phyloP scores from a whole-genome alignment of 2,113 vertebrate genomes.

The Dipodomys ordii region DNA sequence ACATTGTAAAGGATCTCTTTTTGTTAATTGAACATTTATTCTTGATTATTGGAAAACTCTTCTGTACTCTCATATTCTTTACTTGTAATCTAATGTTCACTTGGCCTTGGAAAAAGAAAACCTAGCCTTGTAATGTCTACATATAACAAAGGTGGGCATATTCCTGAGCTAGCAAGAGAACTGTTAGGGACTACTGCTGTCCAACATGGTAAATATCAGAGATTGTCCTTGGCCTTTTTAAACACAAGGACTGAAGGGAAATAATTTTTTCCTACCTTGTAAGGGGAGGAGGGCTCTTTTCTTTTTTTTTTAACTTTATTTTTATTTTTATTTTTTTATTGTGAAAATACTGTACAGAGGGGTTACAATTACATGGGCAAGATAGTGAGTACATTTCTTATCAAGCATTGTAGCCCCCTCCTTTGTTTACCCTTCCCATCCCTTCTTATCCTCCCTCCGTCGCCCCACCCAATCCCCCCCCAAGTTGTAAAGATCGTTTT shows the following conservation, averaged over 20 bases:
- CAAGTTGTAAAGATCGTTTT: no score
- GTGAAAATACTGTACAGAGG: no score
- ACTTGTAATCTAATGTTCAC: neutral
- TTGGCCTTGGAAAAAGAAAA: constrained; percentile 2
- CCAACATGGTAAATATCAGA: neutral
- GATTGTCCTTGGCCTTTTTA: neutral
- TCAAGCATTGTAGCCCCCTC: no score
- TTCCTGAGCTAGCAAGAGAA: neutral
- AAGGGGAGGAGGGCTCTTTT: neutral
- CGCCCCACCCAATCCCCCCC: no score
- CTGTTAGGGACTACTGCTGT: neutral
- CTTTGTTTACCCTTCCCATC: no score
- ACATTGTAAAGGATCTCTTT: neutral
- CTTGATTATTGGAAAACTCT: neutral
- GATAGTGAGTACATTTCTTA: no score
- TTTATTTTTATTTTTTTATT: no score
- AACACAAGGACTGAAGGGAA: neutral
- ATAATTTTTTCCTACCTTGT: neutral
- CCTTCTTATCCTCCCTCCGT: no score
- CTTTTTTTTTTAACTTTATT: no score
- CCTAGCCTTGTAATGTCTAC: neutral
- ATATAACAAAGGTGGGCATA: neutral
- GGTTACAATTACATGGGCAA: no score
- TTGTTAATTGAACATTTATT: neutral
- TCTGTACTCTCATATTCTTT: neutral